Evolutionary conservation across 2,113 vertebrate species (phyloP).

Genomic region (Craseonycteris thonglongyai): DNA sequence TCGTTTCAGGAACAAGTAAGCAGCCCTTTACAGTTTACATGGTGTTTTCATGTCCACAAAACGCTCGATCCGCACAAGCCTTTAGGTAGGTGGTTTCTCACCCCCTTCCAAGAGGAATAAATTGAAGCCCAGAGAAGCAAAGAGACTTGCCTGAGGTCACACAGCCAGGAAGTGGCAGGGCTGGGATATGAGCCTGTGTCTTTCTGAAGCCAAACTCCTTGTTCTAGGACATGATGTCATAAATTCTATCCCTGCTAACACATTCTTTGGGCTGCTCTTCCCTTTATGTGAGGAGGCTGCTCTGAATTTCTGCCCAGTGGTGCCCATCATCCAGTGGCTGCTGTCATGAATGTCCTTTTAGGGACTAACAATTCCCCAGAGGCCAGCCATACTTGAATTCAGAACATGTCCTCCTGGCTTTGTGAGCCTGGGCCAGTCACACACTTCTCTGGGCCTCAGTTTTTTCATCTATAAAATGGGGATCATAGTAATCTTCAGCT

Average conservation of each 20-base stretch:
- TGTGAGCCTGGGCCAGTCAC: neutral
- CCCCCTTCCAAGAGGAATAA: neutral
- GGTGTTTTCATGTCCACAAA: fast-evolving
- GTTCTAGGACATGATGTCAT: fast-evolving
- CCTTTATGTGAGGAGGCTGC: fast-evolving
- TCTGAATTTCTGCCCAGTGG: neutral
- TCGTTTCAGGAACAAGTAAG: fast-evolving
- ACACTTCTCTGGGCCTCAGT: too few relatives aligned
- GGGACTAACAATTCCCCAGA: neutral
- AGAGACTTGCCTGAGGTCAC: neutral
- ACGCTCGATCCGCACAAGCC: neutral
- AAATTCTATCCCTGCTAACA: neutral
- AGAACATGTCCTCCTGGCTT: neutral
- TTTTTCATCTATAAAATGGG: neutral
- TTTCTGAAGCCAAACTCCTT: neutral
- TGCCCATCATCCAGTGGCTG: neutral
- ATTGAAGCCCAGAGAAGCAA: neutral
- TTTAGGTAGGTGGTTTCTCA: fast-evolving
- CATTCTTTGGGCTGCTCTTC: too few relatives aligned
- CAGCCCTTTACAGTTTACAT: too few relatives aligned
- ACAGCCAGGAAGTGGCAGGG: neutral
- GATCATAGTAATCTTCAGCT: neutral
- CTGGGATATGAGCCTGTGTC: neutral
- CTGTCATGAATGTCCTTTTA: too few relatives aligned
- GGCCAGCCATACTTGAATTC: neutral